A percentile compares a stretch with the other conserved stretches of the same genome.
Evolutionary conservation across 2,113 vertebrate species (phyloP).

Genomic region (Nerophis ophidion): DNA sequence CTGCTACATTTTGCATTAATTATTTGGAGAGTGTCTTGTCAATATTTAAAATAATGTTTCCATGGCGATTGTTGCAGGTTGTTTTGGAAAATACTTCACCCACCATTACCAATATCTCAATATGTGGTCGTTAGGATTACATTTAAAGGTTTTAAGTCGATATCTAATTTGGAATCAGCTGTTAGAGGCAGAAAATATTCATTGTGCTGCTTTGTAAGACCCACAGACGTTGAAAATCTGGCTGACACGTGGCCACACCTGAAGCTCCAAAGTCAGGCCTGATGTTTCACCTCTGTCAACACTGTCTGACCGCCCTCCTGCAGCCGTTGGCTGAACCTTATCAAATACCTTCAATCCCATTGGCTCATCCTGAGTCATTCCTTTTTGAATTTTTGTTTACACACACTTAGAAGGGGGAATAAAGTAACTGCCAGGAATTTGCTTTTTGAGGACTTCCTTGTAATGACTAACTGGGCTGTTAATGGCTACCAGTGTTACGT

Average conservation of each 20-base stretch:
- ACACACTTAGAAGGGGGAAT: neutral
- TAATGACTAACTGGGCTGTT: neutral
- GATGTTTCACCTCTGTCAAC: slow-evolving; percentile 5
- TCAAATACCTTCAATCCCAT: slow-evolving; percentile 15
- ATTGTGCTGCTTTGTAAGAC: neutral
- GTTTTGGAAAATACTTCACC: too few species aligned
- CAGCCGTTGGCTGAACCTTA: slow-evolving; percentile 14
- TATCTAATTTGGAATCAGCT: neutral
- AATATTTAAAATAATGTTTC: too few species aligned
- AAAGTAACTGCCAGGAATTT: slow-evolving; percentile 1
- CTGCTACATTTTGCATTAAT: too few species aligned
- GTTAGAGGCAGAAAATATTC: neutral
- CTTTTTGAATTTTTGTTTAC: slow-evolving; percentile 20
- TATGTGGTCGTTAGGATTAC: too few species aligned
- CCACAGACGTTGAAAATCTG: neutral
- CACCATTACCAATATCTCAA: too few species aligned
- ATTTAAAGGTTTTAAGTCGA: too few species aligned
- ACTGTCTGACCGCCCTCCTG: neutral
- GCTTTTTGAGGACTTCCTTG: slow-evolving; percentile 1
- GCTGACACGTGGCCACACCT: slow-evolving; percentile 16
- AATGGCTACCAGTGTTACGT: slow-evolving; percentile 5
- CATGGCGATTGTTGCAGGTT: too few species aligned
- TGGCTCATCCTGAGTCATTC: slow-evolving; percentile 23
- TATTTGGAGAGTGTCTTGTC: too few species aligned
- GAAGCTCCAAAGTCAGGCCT: neutral